These are phyloP conservation scores for Chaitophorus viminalis DNA, from an alignment of 2,888 invertebrate species.

Conservation along the genomic window DNA sequence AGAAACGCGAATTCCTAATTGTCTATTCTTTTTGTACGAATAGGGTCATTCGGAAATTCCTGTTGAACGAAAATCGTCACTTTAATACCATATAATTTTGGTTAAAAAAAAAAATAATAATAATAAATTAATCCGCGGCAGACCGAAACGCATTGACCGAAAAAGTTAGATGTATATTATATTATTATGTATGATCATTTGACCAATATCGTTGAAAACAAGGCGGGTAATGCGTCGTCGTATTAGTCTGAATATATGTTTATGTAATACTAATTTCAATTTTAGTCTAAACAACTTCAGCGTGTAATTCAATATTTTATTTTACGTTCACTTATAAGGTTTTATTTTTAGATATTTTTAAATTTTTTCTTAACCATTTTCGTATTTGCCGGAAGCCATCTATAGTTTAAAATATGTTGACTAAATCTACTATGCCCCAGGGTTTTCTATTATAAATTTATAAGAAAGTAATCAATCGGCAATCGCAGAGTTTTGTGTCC, in stretches of 20 bases:
- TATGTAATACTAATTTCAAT: background rate
- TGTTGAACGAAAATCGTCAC: background rate
- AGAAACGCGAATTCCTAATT: background rate
- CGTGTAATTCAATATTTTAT: background rate
- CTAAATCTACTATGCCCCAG: too few relatives aligned
- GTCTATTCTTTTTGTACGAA: background rate
- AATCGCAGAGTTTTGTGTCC: background rate
- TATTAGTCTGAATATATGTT: background rate
- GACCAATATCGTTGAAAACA: background rate
- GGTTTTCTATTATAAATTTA: background rate
- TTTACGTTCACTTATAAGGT: too few relatives aligned
- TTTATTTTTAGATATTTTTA: too few relatives aligned
- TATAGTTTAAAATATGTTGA: too few relatives aligned
- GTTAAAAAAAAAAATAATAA: background rate
- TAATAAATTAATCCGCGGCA: background rate
- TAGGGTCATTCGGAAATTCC: background rate
- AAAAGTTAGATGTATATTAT: background rate
- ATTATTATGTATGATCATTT: background rate
- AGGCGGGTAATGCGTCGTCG: background rate
- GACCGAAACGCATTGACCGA: background rate
- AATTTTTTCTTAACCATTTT: too few relatives aligned
- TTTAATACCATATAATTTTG: background rate
- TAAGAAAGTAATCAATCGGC: background rate
- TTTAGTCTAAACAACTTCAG: background rate
- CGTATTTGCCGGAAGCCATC: too few relatives aligned